phyloP scores from a whole-genome alignment of 2,888 invertebrate genomes.

The Clanis bilineata region DNA sequence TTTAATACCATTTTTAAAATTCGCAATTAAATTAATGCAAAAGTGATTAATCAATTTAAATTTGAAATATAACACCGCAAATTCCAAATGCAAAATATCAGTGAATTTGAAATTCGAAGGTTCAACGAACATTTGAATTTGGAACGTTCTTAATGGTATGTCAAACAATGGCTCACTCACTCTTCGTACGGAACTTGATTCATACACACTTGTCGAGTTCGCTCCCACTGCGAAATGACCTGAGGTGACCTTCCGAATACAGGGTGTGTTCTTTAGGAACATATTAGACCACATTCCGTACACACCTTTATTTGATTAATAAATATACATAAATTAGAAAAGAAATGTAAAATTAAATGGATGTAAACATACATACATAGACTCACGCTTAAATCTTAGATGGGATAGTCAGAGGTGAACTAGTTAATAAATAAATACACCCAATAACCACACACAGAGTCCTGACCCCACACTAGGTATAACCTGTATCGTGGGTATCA shows the following conservation, averaged over 20 bases:
- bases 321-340: background rate
- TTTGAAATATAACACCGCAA: background rate
- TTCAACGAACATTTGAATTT: conserved; percentile 36
- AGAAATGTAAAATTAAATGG: background rate
- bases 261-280: background rate
- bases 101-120: conserved; percentile 10
- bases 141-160: conserved; percentile 54
- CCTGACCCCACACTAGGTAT: no score
- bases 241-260: conserved; percentile 7
- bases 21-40: background rate
- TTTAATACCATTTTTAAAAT: background rate
- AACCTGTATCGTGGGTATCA: no score
- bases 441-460: no score
- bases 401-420: no score
- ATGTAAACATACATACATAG: background rate
- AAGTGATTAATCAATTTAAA: background rate
- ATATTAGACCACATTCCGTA: conserved; percentile 8
- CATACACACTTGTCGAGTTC: conserved; percentile 61
- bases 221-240: conserved; percentile 39
- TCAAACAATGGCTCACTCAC: conserved; percentile 57
- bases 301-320: background rate
- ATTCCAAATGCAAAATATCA: background rate
- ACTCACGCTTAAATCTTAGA: background rate
- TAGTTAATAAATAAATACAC: no score
- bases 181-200: conserved; percentile 58